Evolutionary conservation across 1,140 invertebrate species (phyloP), one percentile per base, ranked within the genome.

Genomic region (Brachionus rotundiformis): DNA sequence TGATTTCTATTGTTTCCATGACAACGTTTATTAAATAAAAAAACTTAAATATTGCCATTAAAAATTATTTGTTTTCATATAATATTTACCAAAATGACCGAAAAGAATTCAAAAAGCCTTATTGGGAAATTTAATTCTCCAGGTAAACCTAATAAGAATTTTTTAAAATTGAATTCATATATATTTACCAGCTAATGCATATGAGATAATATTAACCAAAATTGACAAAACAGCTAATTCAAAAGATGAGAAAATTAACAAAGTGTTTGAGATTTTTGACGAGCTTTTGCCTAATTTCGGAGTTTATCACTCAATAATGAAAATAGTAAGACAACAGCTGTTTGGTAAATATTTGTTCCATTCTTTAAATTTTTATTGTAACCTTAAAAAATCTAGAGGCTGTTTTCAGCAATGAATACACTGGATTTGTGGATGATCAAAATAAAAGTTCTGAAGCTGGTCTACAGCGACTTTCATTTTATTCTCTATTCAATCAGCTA

Each of bases 221-320:
- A 36, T 79, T 33, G 76, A 33, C 6, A 54, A 63, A 54, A 79
- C 29, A 59, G 8, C 5, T 2, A 79, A 79, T 63, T 59, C 76
- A 19, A 79, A 63, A 79, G 59, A 79, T 63, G 59, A 41, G 36
- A 54, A 63, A 59, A 79, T 79, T 31, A n/a, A 59, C 3, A 79
- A 79, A 16, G 59, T 63, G 6, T 79, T 79, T 63, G 59, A 54
- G 59, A 59, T 79, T 13, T 33, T 79, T 23, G 76, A 79, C 25
- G 76, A 79, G 11, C 76, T 79, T 1, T 39, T 79, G 11, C 76
- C 76, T 25, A 79, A 79, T 25, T 41, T 79, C 19, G 76, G 76
- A 33, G 76, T 79, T n/a, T 79, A 79, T 63, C 29, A 54, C 23
- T 29, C 33, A 63, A 54, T 79, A 8, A 79, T 79, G 76, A 79